Conservation (phyloP, 2,113 vertebrate species). For the Austrofundulus limnaeus region DNA sequence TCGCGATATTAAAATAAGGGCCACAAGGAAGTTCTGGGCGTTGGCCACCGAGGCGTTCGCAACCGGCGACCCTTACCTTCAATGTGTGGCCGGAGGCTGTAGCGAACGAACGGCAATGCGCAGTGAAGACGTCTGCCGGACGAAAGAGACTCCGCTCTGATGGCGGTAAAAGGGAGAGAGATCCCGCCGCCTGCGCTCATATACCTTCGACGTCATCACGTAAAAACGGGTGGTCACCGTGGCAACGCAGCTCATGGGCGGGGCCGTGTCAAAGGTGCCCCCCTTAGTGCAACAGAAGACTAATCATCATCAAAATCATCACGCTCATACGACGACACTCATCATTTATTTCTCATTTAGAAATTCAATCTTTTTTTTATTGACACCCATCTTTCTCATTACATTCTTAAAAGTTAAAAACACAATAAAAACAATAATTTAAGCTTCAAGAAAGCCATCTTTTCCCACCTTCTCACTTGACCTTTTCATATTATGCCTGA, state of each 20-base stretch:
- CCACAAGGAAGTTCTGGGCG: background rate
- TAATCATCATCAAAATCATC: background rate
- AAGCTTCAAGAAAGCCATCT: too few species aligned
- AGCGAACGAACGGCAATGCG: conserved; percentile 69
- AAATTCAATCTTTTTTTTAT: too few species aligned
- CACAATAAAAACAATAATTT: too few species aligned
- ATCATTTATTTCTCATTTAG: too few species aligned
- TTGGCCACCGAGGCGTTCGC: background rate
- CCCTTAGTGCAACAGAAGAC: background rate
- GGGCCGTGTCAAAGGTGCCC: conserved; percentile 55
- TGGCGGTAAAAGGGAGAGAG: conserved; percentile 89
- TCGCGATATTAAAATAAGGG: background rate
- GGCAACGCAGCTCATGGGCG: conserved; percentile 73
- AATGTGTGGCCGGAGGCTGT: conserved; percentile 47
- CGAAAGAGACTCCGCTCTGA: conserved; percentile 83
- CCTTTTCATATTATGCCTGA: too few species aligned
- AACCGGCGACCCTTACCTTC: conserved; percentile 64
- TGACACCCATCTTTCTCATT: too few species aligned
- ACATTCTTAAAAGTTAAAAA: too few species aligned
- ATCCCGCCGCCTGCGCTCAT: conserved; percentile 94
- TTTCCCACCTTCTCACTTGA: too few species aligned
- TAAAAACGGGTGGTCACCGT: conserved; percentile 77
- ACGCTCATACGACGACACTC: background rate
- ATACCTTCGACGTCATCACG: conserved; percentile 94
- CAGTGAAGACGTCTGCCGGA: conserved; percentile 71